Evolutionary conservation across 2,888 invertebrate genomes (phyloP).

Genomic region (Oligia fasciuncula): DNA sequence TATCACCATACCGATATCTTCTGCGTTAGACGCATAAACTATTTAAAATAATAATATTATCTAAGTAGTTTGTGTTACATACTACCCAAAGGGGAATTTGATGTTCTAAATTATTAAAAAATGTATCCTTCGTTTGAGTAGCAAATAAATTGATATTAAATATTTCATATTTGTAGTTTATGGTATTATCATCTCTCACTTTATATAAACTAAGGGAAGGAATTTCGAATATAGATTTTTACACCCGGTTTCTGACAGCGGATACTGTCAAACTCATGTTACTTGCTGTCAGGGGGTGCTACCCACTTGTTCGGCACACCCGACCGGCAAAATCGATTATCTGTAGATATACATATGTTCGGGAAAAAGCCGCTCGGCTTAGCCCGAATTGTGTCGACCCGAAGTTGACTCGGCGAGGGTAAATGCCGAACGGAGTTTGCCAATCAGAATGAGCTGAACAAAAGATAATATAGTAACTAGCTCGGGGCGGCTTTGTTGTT

Average conservation of each 20-base stretch:
- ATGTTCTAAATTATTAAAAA: conserved; percentile 20
- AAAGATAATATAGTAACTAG: background rate
- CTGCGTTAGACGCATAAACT: conserved; percentile 51
- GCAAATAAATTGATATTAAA: conserved; percentile 30
- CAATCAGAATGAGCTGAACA: background rate
- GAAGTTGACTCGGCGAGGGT: background rate
- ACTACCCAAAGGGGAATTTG: conserved; percentile 45
- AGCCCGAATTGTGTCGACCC: background rate
- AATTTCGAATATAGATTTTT: background rate
- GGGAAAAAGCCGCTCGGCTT: background rate
- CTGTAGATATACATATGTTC: background rate
- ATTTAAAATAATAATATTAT: conserved; percentile 23
- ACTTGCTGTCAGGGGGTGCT: background rate
- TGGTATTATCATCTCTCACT: conserved; percentile 27
- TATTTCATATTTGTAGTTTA: conserved; percentile 35
- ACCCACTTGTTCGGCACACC: too few species aligned
- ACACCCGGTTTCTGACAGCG: background rate
- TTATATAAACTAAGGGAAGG: conserved; percentile 1
- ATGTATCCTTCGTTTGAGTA: conserved; percentile 32
- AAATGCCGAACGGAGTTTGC: background rate
- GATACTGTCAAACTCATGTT: background rate
- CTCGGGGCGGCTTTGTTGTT: background rate
- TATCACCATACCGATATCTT: conserved; percentile 47
- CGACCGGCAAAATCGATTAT: background rate
- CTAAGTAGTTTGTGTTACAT: conserved; percentile 42